phyloP scores from a whole-genome alignment of 2,113 vertebrate genomes.

The Misgurnus anguillicaudatus region DNA sequence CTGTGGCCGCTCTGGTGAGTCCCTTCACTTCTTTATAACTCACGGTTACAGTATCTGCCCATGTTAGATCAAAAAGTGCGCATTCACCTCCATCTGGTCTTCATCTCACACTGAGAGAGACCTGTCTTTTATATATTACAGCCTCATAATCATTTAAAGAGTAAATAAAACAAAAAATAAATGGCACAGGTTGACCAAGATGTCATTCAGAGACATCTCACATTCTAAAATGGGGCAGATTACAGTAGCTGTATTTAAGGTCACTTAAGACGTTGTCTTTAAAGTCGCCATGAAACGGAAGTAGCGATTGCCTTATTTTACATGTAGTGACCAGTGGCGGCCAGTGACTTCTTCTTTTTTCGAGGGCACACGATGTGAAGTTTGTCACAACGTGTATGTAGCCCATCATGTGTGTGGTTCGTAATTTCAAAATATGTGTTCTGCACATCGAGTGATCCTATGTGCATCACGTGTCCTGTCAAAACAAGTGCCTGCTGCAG shows the following conservation, averaged over 20 bases:
- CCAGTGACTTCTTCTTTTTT: too few relatives aligned
- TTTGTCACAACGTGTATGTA: too few relatives aligned
- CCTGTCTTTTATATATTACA: neutral
- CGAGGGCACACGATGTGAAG: too few relatives aligned
- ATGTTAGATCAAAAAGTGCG: constrained; percentile 17
- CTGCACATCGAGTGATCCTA: too few relatives aligned
- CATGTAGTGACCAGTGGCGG: too few relatives aligned
- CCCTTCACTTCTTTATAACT: neutral
- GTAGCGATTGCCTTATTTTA: too few relatives aligned
- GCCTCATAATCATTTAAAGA: neutral
- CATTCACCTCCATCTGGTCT: constrained; percentile 10
- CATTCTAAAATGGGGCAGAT: constrained; percentile 28
- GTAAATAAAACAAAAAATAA: neutral
- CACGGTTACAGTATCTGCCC: constrained; percentile 30
- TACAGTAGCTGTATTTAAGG: constrained; percentile 17
- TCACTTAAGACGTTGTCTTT: constrained; percentile 4
- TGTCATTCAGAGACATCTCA: neutral
- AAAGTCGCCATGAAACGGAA: neutral
- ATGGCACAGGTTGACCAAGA: neutral
- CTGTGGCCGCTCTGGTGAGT: constrained; percentile 98
- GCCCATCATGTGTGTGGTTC: too few relatives aligned
- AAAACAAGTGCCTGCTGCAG: too few relatives aligned
- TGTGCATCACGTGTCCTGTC: too few relatives aligned
- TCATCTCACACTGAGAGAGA: neutral
- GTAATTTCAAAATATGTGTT: too few relatives aligned